Evolutionary conservation across 2,797 vertebrate species (phyloP).

Genomic region (Coracias cyanogaster): DNA sequence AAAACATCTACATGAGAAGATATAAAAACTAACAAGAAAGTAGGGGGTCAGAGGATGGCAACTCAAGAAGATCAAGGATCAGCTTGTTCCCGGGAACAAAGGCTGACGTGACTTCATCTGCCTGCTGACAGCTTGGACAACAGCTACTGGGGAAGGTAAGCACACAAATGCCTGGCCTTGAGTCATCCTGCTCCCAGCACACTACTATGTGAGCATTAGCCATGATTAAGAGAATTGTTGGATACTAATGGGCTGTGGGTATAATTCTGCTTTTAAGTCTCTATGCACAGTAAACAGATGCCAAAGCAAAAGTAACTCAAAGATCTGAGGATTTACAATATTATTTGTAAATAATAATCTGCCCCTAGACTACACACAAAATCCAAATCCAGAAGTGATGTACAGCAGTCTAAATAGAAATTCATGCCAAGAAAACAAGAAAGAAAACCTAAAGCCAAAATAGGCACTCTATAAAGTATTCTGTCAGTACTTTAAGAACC

Average conservation of each 20-base stretch:
- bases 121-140: not conserved
- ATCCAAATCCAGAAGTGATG: not conserved
- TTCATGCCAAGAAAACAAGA: not conserved
- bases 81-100: not conserved
- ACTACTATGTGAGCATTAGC: not conserved
- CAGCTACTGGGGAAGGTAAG: not conserved
- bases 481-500: not conserved
- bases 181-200: not conserved
- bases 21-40: not conserved
- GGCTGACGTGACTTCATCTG: not conserved
- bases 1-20: not conserved
- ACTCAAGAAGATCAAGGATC: not conserved
- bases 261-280: not conserved
- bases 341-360: not conserved
- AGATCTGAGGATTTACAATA: not conserved
- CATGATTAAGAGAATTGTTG: not conserved
- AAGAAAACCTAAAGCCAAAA: not conserved
- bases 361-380: not conserved
- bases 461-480: accelerated
- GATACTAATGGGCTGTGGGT: not conserved
- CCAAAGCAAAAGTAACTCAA: not conserved
- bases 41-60: not conserved
- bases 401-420: not conserved
- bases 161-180: not conserved
- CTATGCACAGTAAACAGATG: not conserved